Evolutionary conservation across 2,888 invertebrate species (phyloP).

Genomic region (Watsonalla binaria): DNA sequence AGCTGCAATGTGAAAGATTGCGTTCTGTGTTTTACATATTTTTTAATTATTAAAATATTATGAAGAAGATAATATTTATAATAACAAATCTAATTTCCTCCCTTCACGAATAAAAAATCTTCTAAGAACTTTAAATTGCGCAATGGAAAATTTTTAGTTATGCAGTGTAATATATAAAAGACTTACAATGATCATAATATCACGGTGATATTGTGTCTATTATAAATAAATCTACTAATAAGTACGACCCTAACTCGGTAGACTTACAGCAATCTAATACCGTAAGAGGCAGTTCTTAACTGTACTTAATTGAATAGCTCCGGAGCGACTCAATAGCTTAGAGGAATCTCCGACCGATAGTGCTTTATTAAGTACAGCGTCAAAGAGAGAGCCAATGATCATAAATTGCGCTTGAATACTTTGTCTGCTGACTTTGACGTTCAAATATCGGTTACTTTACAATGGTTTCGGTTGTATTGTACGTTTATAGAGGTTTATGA

Average conservation of each 20-base stretch:
- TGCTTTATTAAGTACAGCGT: conserved; percentile 1
- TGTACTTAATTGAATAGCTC: conserved; percentile 25
- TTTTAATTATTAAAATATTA: too few species aligned
- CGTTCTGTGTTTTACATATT: too few species aligned
- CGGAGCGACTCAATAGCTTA: conserved; percentile 15
- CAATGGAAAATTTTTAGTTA: too few species aligned
- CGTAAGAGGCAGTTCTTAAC: conserved; percentile 1
- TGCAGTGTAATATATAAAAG: too few species aligned
- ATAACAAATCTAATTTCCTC: too few species aligned
- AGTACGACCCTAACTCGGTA: not conserved
- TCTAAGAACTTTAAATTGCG: too few species aligned
- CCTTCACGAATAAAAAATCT: too few species aligned
- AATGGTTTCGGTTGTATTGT: too few species aligned
- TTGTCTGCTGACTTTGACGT: not conserved
- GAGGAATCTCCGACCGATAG: conserved; percentile 19
- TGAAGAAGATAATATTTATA: too few species aligned
- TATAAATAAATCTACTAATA: not conserved
- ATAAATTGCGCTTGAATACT: not conserved
- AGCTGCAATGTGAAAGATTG: too few species aligned
- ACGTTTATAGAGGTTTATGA: too few species aligned
- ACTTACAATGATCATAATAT: too few species aligned
- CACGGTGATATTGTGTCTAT: not conserved
- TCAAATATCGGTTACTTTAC: not conserved
- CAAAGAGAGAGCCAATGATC: conserved; percentile 1
- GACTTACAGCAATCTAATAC: not conserved